Evolutionary conservation across 37 sponge, comb jelly and placozoan genomes (phyloP).

Genomic region (Ianthella basta): DNA sequence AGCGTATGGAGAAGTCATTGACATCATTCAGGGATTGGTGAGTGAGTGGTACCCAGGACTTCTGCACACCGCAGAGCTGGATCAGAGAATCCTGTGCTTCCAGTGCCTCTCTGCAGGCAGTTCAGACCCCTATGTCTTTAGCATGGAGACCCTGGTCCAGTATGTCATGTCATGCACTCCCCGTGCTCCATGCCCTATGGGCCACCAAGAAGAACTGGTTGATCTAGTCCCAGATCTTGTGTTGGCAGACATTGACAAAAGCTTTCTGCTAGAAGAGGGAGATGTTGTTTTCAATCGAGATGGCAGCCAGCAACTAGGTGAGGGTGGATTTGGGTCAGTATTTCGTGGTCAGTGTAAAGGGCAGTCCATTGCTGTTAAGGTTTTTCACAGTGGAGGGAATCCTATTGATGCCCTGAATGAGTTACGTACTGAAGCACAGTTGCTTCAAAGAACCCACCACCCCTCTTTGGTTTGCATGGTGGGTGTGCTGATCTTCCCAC

Average conservation of each 20-base stretch:
- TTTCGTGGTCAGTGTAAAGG: conserved; percentile 67
- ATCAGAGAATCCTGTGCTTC: conserved; percentile 50
- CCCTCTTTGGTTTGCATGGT: conserved; percentile 60
- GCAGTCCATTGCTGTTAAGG: conserved; percentile 82
- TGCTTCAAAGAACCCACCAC: conserved; percentile 52
- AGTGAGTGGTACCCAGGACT: conserved; percentile 70
- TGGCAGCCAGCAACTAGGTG: conserved; percentile 66
- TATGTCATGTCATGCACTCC: not conserved
- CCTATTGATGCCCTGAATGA: conserved; percentile 34
- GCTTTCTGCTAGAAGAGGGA: conserved; percentile 54
- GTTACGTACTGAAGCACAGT: conserved; percentile 36
- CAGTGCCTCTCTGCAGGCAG: conserved; percentile 24
- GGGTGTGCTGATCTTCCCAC: conserved; percentile 39
- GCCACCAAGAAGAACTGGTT: conserved; percentile 31
- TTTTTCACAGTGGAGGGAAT: not conserved
- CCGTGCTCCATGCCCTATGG: not conserved
- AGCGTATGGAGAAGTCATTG: conserved; percentile 48
- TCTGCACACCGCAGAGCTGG: not conserved
- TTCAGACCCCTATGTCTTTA: conserved; percentile 31
- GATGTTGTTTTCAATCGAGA: conserved; percentile 66
- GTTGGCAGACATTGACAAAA: conserved; percentile 35
- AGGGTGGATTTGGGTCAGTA: conserved; percentile 88
- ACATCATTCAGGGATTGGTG: conserved; percentile 33
- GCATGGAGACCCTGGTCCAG: conserved; percentile 10
- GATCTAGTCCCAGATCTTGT: conserved; percentile 62